Base-by-base conservation (phyloP, 2,888 invertebrate genomes). In the Gymnocheta viridis region DNA sequence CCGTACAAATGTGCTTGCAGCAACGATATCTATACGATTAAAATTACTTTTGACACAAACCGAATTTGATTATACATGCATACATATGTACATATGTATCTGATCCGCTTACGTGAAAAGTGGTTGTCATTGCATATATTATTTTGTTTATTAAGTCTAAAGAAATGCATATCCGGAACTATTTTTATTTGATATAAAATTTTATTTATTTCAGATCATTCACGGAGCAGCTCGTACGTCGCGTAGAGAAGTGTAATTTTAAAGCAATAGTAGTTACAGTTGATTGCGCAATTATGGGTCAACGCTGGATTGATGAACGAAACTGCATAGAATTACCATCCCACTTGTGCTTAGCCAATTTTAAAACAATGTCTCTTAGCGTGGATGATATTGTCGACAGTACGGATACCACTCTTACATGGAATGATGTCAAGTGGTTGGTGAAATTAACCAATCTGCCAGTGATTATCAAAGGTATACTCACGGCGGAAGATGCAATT, bases 241-340 rank as follows among this genome's bases (percentile, higher is more conserved):
- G 96, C 87, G 98, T 96, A 0, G 98, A 98, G 91, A 93, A 93
- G 58, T 94, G 95, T 10, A 97, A 96, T 14, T 98, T 94, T 89
- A 96, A 96, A 91, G 98, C 97, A 0, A 92, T 98, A 1, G 97
- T 96, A 0, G 91, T 98, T 4, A 98, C 98, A 0, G 95, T 98
- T 0, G 98, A 98, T 91, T 96, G 97, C 0, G 97, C 98, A 0
- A 91, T 96, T 60, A 97, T 98, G 91, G 98, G 98, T 0, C 93
- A 96, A 72, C 93, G 98, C 51, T 93, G 96, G 73, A 95, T 95
- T 0, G 98, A 98, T 91, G 93, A 96, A 9, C 94, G 95, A 86
- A 98, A 98, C 90, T 95, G 95, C 89, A 98, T 98, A 90, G 92
- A 94, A 49, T 92, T 98, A 51, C 98, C 98, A 0, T 89, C 93